Conservation (phyloP, 2,888 invertebrate species). For the Erebia palarica region DNA sequence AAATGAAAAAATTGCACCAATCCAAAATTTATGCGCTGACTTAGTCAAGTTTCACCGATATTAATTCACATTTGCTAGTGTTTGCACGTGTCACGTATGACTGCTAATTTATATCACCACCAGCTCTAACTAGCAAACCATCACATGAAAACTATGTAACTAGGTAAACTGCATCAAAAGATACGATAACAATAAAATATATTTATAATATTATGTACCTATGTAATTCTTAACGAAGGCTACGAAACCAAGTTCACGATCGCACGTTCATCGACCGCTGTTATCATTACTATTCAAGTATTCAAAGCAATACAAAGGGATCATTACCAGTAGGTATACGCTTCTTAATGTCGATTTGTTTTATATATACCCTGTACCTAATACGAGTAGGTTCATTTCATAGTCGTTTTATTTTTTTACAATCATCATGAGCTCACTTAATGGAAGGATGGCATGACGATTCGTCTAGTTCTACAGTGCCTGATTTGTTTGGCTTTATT, state of each 20-base stretch:
- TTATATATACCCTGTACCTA: not conserved
- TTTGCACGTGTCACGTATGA: too few species aligned
- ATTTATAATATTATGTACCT: conserved; percentile 35
- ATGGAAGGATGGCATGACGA: not conserved
- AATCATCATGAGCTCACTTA: not conserved
- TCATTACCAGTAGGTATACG: conserved; percentile 37
- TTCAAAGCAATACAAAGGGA: conserved; percentile 61
- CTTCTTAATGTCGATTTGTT: conserved; percentile 18
- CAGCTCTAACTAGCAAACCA: not conserved
- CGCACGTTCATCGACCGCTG: conserved; percentile 69
- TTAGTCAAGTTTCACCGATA: too few species aligned
- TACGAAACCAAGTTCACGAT: conserved; percentile 71
- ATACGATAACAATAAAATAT: conserved; percentile 56
- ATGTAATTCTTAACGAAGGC: conserved; percentile 60
- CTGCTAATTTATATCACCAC: too few species aligned
- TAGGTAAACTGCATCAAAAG: conserved; percentile 26
- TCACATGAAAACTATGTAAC: not conserved
- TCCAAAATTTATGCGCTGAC: too few species aligned
- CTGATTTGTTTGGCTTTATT: too few species aligned
- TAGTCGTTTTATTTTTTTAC: not conserved
- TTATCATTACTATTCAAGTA: conserved; percentile 60
- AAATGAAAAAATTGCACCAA: too few species aligned
- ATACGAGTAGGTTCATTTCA: not conserved
- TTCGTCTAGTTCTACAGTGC: not conserved
- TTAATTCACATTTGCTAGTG: too few species aligned